Evolutionary conservation across 2,888 invertebrate genomes (phyloP).

Genomic region (Hypomecis atomaria): DNA sequence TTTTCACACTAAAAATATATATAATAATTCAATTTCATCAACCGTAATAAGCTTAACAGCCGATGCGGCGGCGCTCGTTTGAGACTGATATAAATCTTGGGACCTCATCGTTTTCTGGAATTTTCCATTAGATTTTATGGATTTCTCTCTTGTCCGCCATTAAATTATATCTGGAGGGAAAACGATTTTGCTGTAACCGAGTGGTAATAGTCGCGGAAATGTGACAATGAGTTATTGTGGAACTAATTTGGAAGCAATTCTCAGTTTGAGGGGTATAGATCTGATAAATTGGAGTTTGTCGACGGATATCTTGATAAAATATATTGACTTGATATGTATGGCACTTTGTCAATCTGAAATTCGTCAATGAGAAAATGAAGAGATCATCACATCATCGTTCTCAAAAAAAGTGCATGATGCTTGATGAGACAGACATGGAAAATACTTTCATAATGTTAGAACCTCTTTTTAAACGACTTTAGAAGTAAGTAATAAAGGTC

Average conservation of each 20-base stretch:
- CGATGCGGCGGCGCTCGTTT: slow-evolving; percentile 57
- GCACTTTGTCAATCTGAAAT: not conserved
- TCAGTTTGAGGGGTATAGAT: slow-evolving; percentile 14
- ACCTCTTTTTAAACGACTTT: too few relatives aligned
- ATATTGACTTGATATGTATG: too few relatives aligned
- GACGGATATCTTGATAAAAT: not conserved
- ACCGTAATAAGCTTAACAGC: slow-evolving; percentile 50
- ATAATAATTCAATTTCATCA: slow-evolving; percentile 51
- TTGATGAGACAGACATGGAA: too few relatives aligned
- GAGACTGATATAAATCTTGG: slow-evolving; percentile 74
- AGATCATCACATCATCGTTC: too few relatives aligned
- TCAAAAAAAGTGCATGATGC: too few relatives aligned
- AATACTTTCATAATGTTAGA: too few relatives aligned
- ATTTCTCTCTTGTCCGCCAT: slow-evolving; percentile 76
- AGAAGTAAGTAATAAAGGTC: too few relatives aligned
- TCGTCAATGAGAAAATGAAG: too few relatives aligned
- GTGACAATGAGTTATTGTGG: slow-evolving; percentile 31
- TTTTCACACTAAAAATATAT: slow-evolving; percentile 32
- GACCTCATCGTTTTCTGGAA: slow-evolving; percentile 72
- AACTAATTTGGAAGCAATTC: slow-evolving; percentile 39
- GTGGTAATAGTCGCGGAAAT: slow-evolving; percentile 37
- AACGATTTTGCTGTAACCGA: slow-evolving; percentile 49
- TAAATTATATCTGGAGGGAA: slow-evolving; percentile 76
- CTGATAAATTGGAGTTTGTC: slow-evolving; percentile 6
- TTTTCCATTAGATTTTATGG: slow-evolving; percentile 81